A percentile compares a stretch with the other conserved stretches of the same genome.
phyloP scores from a whole-genome alignment of 2,888 invertebrate species.

The Ypsolopha sequella region DNA sequence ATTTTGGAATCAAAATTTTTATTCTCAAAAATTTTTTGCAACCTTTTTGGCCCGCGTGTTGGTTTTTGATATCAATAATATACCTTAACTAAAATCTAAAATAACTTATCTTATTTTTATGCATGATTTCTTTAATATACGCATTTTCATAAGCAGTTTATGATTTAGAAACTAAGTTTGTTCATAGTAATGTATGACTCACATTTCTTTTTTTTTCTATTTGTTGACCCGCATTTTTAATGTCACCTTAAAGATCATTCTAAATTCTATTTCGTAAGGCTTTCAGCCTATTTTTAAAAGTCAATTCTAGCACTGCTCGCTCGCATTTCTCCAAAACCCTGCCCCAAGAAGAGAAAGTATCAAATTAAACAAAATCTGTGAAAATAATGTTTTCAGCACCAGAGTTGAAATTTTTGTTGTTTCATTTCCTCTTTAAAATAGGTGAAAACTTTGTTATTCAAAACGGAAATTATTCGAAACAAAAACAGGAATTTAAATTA shows the following conservation, averaged over 20 bases:
- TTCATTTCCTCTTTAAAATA: too few relatives aligned
- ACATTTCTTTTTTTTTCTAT: conserved; percentile 36
- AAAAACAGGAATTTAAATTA: too few relatives aligned
- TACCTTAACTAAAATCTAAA: conserved; percentile 25
- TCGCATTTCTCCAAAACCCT: too few relatives aligned
- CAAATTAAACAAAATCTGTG: too few relatives aligned
- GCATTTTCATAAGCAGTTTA: conserved; percentile 45
- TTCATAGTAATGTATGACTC: conserved; percentile 45
- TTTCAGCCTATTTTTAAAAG: too few relatives aligned
- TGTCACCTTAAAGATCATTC: not conserved
- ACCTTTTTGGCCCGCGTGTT: conserved; percentile 63
- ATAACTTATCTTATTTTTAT: conserved; percentile 22
- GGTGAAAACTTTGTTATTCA: too few relatives aligned
- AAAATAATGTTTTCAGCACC: too few relatives aligned
- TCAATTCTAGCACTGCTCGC: too few relatives aligned
- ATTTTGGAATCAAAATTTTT: conserved; percentile 1
- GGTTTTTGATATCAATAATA: conserved; percentile 28
- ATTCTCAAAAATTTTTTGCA: conserved; percentile 19
- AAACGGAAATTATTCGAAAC: too few relatives aligned
- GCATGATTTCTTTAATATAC: conserved; percentile 21
- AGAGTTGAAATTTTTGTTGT: too few relatives aligned
- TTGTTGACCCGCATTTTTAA: not conserved
- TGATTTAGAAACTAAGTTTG: conserved; percentile 38
- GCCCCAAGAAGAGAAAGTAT: too few relatives aligned
- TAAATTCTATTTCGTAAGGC: conserved; percentile 5